Evolutionary conservation across 1,140 invertebrate genomes (phyloP).

Genomic region (Wasmannia auropunctata): DNA sequence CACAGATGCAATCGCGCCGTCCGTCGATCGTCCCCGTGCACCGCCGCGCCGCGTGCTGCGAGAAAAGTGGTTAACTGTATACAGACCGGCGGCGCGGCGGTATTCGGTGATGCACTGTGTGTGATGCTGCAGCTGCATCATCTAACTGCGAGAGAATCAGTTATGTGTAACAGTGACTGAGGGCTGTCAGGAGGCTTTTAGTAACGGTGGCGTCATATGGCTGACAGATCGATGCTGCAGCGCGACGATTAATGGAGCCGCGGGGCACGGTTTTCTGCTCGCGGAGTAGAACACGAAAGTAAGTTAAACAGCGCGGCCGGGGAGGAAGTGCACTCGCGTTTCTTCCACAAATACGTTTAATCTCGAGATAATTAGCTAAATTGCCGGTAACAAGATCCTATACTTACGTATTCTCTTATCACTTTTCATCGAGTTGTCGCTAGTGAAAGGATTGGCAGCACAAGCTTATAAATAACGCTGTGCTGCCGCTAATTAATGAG

Average conservation of each 20-base stretch:
- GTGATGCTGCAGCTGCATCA: slow-evolving; percentile 46
- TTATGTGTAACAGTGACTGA: slow-evolving; percentile 70
- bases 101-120: slow-evolving; percentile 26
- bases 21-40: slow-evolving; percentile 1
- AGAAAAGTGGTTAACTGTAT: slow-evolving; percentile 70
- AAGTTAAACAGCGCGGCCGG: slow-evolving; percentile 24
- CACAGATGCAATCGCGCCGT: slow-evolving; percentile 26
- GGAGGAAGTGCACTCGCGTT: neutral
- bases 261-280: neutral
- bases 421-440: neutral
- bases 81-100: slow-evolving; percentile 17
- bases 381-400: neutral
- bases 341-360: neutral
- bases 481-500: neutral
- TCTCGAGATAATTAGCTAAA: neutral
- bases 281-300: slow-evolving; percentile 68
- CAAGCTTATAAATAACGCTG: neutral
- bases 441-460: neutral
- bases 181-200: slow-evolving; percentile 35
- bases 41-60: neutral
- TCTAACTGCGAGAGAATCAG: slow-evolving; percentile 60
- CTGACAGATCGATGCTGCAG: slow-evolving; percentile 60
- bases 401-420: too few species aligned
- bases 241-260: slow-evolving; percentile 59
- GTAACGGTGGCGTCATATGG: slow-evolving; percentile 70